Conservation (phyloP, 2,797 vertebrate species). For the Mormyrops boulengeri region DNA sequence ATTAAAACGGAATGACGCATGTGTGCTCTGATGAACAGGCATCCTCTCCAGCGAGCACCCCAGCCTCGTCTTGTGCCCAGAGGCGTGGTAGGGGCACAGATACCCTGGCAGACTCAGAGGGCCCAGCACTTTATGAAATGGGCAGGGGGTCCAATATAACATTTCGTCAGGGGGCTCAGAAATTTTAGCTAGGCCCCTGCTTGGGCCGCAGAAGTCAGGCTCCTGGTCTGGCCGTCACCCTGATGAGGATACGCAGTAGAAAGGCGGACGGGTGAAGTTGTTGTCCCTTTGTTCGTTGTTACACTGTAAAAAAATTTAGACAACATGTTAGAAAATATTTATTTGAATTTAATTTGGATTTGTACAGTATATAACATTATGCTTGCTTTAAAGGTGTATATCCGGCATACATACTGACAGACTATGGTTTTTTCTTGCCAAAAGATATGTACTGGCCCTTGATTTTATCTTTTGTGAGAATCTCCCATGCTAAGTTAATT, state of each 20-base stretch:
- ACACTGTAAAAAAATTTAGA: neutral
- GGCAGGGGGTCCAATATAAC: neutral
- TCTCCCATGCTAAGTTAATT: neutral
- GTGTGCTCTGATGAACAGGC: neutral
- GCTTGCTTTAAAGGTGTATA: neutral
- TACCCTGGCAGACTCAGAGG: neutral
- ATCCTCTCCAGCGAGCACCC: neutral
- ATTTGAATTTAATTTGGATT: neutral
- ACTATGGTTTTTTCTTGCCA: neutral
- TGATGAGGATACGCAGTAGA: neutral
- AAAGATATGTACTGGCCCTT: neutral
- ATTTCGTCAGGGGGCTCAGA: neutral
- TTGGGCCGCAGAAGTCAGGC: neutral
- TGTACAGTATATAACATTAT: neutral
- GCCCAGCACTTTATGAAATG: neutral
- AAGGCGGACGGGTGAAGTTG: neutral
- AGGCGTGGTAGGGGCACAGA: neutral
- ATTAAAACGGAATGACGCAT: neutral
- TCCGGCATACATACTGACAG: neutral
- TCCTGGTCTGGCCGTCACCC: neutral
- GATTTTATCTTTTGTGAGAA: neutral
- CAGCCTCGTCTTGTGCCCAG: neutral
- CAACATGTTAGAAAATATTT: neutral
- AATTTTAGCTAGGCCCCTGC: neutral
- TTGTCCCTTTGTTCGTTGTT: neutral